Percentiles rank a stretch among this genome's conserved stretches.
These are phyloP conservation scores for Ophion ellenae DNA, from an alignment of 2,888 invertebrate genomes.

Conservation along the genomic window DNA sequence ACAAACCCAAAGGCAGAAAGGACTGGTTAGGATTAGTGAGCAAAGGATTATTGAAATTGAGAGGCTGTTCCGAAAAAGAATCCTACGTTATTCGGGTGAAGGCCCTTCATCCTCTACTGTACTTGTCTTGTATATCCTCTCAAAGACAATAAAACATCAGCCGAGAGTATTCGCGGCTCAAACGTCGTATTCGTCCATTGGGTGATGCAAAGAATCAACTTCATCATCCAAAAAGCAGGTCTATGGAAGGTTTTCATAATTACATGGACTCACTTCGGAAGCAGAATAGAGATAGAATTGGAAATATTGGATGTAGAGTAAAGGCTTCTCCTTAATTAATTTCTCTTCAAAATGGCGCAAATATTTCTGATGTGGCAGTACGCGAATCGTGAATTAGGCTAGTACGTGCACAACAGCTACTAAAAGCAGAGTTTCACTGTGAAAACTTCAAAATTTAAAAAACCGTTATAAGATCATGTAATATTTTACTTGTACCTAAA, in stretches of 20 bases:
- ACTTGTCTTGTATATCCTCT: not conserved
- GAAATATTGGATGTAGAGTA: not conserved
- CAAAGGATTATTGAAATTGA: slow-evolving; percentile 18
- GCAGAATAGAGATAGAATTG: not conserved
- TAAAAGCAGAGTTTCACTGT: no score
- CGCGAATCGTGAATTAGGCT: no score
- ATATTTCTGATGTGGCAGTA: not conserved
- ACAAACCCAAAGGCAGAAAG: not conserved
- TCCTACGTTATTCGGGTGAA: not conserved
- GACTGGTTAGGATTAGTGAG: slow-evolving; percentile 15
- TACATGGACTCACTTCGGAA: not conserved
- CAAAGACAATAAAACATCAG: not conserved
- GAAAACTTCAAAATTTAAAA: no score
- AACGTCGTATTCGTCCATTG: not conserved
- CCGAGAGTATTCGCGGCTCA: not conserved
- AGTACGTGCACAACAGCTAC: no score
- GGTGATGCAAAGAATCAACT: not conserved
- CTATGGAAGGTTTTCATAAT: not conserved
- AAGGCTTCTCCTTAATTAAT: not conserved
- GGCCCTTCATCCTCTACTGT: not conserved
- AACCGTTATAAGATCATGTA: no score
- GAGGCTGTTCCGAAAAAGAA: slow-evolving; percentile 22
- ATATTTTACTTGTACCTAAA: no score
- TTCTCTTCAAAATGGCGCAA: not conserved
- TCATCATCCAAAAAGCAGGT: not conserved